These are phyloP conservation scores for Sarcophaga peregrina DNA, from an alignment of 1,140 invertebrate species.

Conservation along the genomic window DNA sequence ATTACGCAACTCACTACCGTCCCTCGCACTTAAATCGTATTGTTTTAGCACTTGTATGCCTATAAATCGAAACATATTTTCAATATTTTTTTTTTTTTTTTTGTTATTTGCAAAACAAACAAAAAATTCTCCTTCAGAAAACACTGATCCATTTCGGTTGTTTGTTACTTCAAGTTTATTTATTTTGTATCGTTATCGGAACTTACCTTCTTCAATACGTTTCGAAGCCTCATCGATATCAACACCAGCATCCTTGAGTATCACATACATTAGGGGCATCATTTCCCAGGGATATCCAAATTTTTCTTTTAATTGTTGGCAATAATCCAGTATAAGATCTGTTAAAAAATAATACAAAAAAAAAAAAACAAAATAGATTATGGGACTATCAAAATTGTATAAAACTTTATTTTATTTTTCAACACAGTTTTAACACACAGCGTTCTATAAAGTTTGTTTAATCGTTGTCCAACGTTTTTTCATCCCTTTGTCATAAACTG, in stretches of 20 bases:
- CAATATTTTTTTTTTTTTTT: conserved; percentile 1
- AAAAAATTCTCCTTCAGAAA: conserved; percentile 9
- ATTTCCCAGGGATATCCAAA: conserved; percentile 79
- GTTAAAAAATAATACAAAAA: conserved; percentile 56
- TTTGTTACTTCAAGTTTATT: not conserved
- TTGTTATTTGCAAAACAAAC: not conserved
- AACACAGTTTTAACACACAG: too few relatives aligned
- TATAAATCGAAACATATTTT: not conserved
- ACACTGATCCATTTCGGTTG: conserved; percentile 13
- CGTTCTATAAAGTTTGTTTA: too few relatives aligned
- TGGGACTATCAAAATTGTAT: too few relatives aligned
- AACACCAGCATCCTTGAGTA: conserved; percentile 75
- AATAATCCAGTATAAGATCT: conserved; percentile 76
- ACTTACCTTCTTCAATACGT: conserved; percentile 78
- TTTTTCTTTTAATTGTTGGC: conserved; percentile 76
- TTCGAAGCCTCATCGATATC: conserved; percentile 76
- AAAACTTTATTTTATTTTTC: too few relatives aligned
- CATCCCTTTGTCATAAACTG: too few relatives aligned
- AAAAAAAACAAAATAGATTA: not conserved
- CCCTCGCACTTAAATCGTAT: conserved; percentile 6
- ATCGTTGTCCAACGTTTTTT: too few relatives aligned
- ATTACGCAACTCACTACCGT: conserved; percentile 1
- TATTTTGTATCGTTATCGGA: not conserved
- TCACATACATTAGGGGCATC: conserved; percentile 78
- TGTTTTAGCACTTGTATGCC: conserved; percentile 25